These are phyloP conservation scores for Strigamia crassipes DNA, from an alignment of 2,888 invertebrate genomes.

Conservation along the genomic window DNA sequence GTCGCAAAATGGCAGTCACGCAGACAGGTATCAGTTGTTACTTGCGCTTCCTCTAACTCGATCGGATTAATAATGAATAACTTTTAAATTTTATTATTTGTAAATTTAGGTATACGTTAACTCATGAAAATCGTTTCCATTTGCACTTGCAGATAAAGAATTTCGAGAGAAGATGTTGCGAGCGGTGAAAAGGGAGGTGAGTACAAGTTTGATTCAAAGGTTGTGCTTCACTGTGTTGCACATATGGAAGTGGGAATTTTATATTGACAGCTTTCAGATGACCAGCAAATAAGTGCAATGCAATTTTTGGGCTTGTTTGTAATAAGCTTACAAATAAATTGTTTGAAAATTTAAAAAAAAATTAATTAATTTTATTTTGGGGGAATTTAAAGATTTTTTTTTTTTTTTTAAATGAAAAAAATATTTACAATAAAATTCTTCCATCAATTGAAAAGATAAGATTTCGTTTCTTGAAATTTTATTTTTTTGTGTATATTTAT, in stretches of 20 bases:
- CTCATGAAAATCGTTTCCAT: neutral
- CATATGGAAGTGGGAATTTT: slow-evolving; percentile 8
- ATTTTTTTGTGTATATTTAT: neutral
- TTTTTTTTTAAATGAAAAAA: neutral
- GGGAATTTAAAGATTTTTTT: neutral
- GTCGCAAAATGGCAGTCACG: slow-evolving; percentile 35
- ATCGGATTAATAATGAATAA: neutral
- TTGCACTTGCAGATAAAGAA: slow-evolving; percentile 46
- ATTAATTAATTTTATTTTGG: neutral
- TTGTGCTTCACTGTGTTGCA: slow-evolving; percentile 12
- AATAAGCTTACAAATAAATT: neutral
- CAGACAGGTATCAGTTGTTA: neutral
- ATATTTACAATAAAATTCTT: no score
- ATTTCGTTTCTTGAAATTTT: neutral
- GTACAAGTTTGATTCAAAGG: slow-evolving; percentile 48
- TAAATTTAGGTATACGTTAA: neutral
- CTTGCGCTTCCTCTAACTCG: neutral
- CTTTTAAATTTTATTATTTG: neutral
- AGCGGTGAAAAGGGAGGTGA: slow-evolving; percentile 76
- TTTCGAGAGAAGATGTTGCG: slow-evolving; percentile 71
- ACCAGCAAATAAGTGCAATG: neutral
- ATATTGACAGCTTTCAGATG: neutral
- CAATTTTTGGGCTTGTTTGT: neutral
- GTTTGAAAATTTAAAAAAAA: no score
- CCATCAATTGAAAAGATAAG: no score